Base-by-base conservation (phyloP, 2,888 invertebrate species). In the Drosophila barbarae region DNA sequence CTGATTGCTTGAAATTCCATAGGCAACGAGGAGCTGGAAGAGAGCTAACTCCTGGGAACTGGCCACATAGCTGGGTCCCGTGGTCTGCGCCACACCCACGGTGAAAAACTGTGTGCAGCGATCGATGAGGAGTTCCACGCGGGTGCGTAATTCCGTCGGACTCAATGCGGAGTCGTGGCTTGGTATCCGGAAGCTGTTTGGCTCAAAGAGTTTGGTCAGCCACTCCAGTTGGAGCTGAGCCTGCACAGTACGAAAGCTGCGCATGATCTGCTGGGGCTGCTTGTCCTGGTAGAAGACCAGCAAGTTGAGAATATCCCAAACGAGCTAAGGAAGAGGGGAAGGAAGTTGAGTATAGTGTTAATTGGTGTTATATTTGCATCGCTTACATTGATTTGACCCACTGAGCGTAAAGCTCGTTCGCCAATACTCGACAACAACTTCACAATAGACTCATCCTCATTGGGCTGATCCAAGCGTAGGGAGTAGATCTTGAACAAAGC, bases 271-370 rank as follows among this genome's bases (percentile, higher is more conserved):
- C n/a, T 77, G 60, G 3, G 83, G 74, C 61, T 89, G 86, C 26
- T 85, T 86, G 35, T 86, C 84, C 75, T 89, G 88, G 61, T 87
- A 87, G 60, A 86, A 88, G 10, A 87, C 75, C 34, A 89, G 49
- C 72, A 88, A 84, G 57, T 90, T 90, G 3, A 90, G 73, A 32
- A 89, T 80, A 38, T 90, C 90, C 90, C 90, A 90, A 15, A 90
- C 76, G 32, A 88, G 73, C 88, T 90, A 44, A 6, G 53, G 28
- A 1, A 6, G 28, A 2, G 15, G 1, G 15, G 2, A 18, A 21
- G 2, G 1, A 12, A 0, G 2, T 23, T 18, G 8, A 15, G 4
- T 3, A 1, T 2, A 13, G 9, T n/a, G 0, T 2, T 3, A 7
- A 38, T 34, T 55, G 13, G 0, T 7, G 0, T 32, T 10, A 23